Percentiles rank a stretch among this genome's conserved stretches.
phyloP scores from a whole-genome alignment of 2,888 invertebrate genomes.

The Sepiola atlantica region DNA sequence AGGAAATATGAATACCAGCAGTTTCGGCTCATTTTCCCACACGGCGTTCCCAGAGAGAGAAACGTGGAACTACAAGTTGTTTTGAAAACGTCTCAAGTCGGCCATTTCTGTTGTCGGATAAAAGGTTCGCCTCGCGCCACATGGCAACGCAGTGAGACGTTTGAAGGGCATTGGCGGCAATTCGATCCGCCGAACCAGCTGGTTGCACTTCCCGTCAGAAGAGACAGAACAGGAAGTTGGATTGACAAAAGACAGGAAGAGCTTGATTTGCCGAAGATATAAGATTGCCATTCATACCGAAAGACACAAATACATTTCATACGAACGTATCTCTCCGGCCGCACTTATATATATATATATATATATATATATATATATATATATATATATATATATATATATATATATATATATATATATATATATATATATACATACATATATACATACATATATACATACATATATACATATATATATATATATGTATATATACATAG shows the following conservation, averaged over 20 bases:
- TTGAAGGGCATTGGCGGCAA: too few species aligned
- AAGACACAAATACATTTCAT: neutral
- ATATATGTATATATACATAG: neutral
- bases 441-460: neutral
- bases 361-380: neutral
- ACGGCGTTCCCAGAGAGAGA: too few species aligned
- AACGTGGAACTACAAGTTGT: too few species aligned
- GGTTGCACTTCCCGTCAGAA: slow-evolving; percentile 50
- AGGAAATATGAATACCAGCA: neutral
- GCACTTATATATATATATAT: neutral
- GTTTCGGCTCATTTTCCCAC: neutral
- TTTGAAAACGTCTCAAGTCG: too few species aligned
- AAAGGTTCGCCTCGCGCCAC: too few species aligned
- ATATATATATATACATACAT: slow-evolving; percentile 22
- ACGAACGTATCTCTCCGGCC: neutral
- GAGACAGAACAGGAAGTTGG: slow-evolving; percentile 50
- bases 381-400: neutral
- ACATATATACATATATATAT: neutral
- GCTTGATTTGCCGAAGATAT: too few species aligned
- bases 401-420: neutral
- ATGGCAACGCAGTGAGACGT: too few species aligned
- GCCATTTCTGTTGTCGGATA: too few species aligned
- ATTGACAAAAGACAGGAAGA: slow-evolving; percentile 38
- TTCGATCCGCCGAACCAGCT: slow-evolving; percentile 49
- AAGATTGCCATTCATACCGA: too few species aligned